A percentile compares a stretch with the other conserved stretches of the same genome.
Conservation (phyloP, 2,888 invertebrate genomes). For the Pilophorus perplexus region DNA sequence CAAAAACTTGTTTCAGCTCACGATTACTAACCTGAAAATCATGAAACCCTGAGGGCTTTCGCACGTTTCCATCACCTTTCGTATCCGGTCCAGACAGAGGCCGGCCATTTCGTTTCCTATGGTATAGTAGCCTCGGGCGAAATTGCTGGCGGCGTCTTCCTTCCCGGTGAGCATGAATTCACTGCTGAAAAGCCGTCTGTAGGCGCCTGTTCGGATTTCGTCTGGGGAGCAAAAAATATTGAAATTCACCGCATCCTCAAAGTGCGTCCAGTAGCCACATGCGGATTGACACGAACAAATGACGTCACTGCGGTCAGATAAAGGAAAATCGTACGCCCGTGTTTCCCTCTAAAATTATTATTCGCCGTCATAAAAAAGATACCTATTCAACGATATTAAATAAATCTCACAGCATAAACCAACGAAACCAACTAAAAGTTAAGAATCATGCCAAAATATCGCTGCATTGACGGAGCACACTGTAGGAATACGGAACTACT, state of each 20-base stretch:
- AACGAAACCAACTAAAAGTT: too few species aligned
- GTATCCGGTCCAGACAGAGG: slow-evolving; percentile 64
- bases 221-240: slow-evolving; percentile 41
- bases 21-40: slow-evolving; percentile 43
- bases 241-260: background rate
- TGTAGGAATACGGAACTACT: too few species aligned
- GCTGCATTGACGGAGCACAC: too few species aligned
- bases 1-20: too few species aligned
- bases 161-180: slow-evolving; percentile 49
- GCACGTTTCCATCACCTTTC: slow-evolving; percentile 45
- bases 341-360: too few species aligned
- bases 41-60: slow-evolving; percentile 46
- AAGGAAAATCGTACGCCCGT: too few species aligned
- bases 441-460: too few species aligned
- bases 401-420: too few species aligned
- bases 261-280: background rate
- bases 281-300: too few species aligned
- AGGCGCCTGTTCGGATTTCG: slow-evolving; percentile 48
- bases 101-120: slow-evolving; percentile 59
- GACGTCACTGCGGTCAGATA: too few species aligned
- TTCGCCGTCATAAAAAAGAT: too few species aligned
- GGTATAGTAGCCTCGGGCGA: slow-evolving; percentile 75
- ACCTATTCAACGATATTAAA: too few species aligned
- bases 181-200: slow-evolving; percentile 47
- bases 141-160: slow-evolving; percentile 78